Evolutionary conservation across 2,797 vertebrate species (phyloP).

Genomic region (Agapornis canus): DNA sequence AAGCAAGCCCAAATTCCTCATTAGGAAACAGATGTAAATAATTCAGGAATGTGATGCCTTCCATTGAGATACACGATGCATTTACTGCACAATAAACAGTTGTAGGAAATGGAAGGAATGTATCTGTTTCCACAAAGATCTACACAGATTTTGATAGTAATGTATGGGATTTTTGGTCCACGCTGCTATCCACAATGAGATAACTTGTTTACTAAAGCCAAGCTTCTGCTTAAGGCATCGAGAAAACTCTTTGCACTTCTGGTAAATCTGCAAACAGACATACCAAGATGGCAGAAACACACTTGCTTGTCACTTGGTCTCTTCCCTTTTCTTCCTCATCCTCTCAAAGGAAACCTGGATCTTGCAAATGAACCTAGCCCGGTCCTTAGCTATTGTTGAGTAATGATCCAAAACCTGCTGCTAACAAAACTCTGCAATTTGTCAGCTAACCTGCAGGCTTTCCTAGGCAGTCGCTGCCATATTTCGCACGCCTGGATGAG

Average conservation of each 20-base stretch:
- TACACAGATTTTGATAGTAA: not conserved
- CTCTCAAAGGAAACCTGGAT: not conserved
- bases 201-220: not conserved
- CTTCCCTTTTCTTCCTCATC: not conserved
- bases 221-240: not conserved
- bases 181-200: not conserved
- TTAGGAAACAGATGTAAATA: slow-evolving; percentile 40
- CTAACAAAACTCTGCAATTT: not conserved
- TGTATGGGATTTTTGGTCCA: not conserved
- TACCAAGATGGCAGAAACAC: not conserved
- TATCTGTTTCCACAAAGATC: not conserved
- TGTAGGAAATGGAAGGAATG: not conserved
- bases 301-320: not conserved
- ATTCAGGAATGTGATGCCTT: not conserved
- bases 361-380: not conserved
- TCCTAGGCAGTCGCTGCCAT: not conserved
- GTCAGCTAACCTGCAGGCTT: not conserved
- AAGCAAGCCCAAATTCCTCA: not conserved
- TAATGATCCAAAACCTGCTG: not conserved
- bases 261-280: not conserved
- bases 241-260: not conserved
- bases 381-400: not conserved
- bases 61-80: not conserved
- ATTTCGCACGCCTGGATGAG: not conserved
- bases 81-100: slow-evolving; percentile 1